Base-by-base conservation (phyloP, 1,140 invertebrate species). In the Papilio machaon region DNA sequence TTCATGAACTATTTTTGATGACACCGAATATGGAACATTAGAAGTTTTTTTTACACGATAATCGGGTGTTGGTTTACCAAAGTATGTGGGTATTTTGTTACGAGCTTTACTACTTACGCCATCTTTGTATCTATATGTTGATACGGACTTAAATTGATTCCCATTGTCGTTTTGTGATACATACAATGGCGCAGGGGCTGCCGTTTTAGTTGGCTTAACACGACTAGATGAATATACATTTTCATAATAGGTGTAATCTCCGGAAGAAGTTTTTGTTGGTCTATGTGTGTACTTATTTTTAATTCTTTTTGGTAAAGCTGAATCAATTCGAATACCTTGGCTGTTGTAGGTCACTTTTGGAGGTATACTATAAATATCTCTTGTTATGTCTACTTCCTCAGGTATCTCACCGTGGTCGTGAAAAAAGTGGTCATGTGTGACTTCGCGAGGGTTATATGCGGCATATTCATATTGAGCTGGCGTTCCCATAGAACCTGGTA, bases 371-470 rank as follows among this genome's bases (percentile, higher is more conserved):
- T 92, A 82, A 46, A 87, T 79, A 0, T 91, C 89, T 78, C 91
- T 94, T 4, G 85, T 88, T 73, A 95, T 81, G 46, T 93, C 91
- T 23, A 91, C 38, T 85, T 91, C 87, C 8, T 90, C 79, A 60
- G 94, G 87, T 67, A 95, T 88, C 86, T 95, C 94, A 23, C 94
- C 94, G 81, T 95, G 94, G 79, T 95, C 94, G 74, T 95, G 94
- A 81, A 93, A 94, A 80, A 94, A 89, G 77, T 95, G 94, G 79
- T 95, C 94, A 84, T 95, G 94, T 11, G 94, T 95, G 4, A 93
- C 94, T 73, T 95, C 94, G 23, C 89, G 86, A 10, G 93, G 92
- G 85, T 94, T 93, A 74, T 95, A 95, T 15, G 90, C 87, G 49
- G 92, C 83, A 80, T 94, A 95, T 86, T 95, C 92, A 77, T 94